Evolutionary conservation across 2,888 invertebrate genomes (phyloP).

Genomic region (Campoplex nolae): DNA sequence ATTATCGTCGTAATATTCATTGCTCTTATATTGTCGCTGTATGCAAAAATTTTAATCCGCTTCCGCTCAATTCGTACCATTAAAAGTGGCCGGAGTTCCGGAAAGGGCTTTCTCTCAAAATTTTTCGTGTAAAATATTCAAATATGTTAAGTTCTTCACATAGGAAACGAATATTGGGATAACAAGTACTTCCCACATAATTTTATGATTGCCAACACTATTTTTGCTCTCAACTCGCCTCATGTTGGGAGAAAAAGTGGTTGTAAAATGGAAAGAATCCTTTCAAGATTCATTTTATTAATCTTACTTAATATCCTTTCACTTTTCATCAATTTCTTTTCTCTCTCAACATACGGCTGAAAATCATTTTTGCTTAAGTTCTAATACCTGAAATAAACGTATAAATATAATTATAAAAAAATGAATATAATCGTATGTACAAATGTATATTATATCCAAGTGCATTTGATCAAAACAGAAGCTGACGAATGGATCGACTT

Average conservation of each 20-base stretch:
- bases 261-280: neutral
- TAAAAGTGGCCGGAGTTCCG: neutral
- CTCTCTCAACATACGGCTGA: too few species aligned
- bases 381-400: neutral
- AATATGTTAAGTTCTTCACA: neutral
- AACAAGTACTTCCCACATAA: too few species aligned
- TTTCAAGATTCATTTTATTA: neutral
- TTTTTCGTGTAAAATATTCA: neutral
- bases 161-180: neutral
- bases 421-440: neutral
- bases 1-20: neutral
- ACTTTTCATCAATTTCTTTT: too few species aligned
- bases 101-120: neutral
- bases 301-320: too few species aligned
- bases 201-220: too few species aligned
- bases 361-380: neutral
- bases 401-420: neutral
- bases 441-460: neutral
- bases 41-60: neutral
- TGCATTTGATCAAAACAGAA: neutral
- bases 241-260: neutral
- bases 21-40: neutral
- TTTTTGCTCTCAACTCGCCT: neutral
- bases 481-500: constrained; percentile 11
- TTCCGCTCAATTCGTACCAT: too few species aligned